Percentiles rank a stretch among this genome's conserved stretches.
These are phyloP conservation scores for Steinernema khuongi DNA, from an alignment of 1,140 invertebrate genomes.

Conservation along the genomic window DNA sequence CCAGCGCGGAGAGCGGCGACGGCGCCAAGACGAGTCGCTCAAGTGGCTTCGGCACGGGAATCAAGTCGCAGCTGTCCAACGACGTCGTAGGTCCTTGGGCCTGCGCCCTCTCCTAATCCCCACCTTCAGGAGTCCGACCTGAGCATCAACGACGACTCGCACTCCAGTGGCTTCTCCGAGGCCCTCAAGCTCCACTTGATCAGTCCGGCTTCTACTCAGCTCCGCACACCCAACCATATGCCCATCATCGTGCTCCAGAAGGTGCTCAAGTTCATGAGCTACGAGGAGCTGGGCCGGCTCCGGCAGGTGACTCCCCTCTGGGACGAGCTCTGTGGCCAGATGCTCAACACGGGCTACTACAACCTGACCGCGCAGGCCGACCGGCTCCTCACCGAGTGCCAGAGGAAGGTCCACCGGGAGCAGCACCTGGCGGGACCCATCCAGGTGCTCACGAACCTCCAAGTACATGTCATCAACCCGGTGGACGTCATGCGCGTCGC, in stretches of 20 bases:
- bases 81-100: neutral
- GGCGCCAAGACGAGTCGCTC: neutral
- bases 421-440: conserved; percentile 33
- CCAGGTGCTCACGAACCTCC: conserved; percentile 50
- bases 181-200: neutral
- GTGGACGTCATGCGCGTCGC: conserved; percentile 55
- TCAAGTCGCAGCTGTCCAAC: neutral
- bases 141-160: conserved; percentile 3
- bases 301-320: conserved; percentile 39
- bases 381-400: conserved; percentile 46
- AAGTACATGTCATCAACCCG: conserved; percentile 57
- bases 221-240: neutral
- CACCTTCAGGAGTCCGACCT: neutral
- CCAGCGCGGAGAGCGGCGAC: neutral
- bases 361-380: conserved; percentile 52
- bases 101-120: neutral
- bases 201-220: neutral
- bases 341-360: conserved; percentile 53
- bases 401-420: conserved; percentile 43
- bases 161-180: neutral
- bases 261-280: conserved; percentile 13
- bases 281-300: conserved; percentile 21
- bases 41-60: neutral
- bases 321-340: conserved; percentile 55
- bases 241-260: conserved; percentile 5